Conservation (phyloP, 2,888 invertebrate species). For the Xestia c-nigrum region DNA sequence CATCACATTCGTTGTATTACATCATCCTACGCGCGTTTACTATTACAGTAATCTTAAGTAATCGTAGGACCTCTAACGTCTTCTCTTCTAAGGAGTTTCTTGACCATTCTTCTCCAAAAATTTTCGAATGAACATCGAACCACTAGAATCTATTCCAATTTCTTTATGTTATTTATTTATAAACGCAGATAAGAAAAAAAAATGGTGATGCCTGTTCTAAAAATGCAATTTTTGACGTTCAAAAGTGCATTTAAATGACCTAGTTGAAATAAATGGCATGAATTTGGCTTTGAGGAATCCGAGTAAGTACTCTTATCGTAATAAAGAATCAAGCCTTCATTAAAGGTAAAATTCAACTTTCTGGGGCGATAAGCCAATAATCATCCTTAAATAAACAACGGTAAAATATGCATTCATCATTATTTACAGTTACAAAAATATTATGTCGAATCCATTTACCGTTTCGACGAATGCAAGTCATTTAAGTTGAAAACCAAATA, state of each 20-base stretch:
- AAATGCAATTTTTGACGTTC: not conserved
- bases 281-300: not conserved
- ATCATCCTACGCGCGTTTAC: slow-evolving; percentile 57
- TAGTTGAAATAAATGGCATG: not conserved
- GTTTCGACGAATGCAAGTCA: slow-evolving; percentile 1
- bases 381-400: not conserved
- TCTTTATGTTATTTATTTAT: not conserved
- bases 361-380: not conserved
- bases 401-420: slow-evolving; percentile 9
- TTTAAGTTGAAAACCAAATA: not conserved
- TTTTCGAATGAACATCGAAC: not conserved
- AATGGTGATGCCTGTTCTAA: not conserved
- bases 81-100: not conserved
- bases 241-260: not conserved
- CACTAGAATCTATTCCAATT: not conserved
- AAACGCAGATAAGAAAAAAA: not conserved
- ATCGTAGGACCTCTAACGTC: slow-evolving; percentile 32
- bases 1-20: slow-evolving; percentile 64
- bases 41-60: slow-evolving; percentile 48
- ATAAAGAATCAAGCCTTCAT: not conserved
- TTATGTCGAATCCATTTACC: not conserved
- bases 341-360: not conserved
- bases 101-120: not conserved
- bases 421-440: slow-evolving; percentile 26
- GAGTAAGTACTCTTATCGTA: not conserved